Conservation (phyloP, 1,140 invertebrate genomes). For the Drosophila kurseongensis region DNA sequence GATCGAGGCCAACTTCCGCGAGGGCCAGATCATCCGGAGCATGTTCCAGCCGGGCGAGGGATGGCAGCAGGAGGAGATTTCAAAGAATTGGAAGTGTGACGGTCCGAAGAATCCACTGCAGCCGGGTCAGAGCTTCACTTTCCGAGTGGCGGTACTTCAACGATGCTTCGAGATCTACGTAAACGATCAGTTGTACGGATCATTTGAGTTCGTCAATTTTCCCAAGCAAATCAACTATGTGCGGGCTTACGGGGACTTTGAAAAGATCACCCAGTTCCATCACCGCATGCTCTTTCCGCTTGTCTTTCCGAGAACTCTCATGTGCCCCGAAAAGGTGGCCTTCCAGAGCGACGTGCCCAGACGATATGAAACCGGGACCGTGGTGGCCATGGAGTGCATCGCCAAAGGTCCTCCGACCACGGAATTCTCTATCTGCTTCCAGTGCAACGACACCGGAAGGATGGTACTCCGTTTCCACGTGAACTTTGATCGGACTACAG, state of each 20-base stretch:
- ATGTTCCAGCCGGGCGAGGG: constrained; percentile 83
- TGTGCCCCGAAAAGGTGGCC: constrained; percentile 73
- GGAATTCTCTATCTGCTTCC: constrained; percentile 83
- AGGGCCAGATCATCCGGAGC: constrained; percentile 83
- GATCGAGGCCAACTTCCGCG: constrained; percentile 81
- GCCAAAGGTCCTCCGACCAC: constrained; percentile 77
- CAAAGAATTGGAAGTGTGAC: constrained; percentile 82
- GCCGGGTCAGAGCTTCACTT: constrained; percentile 78
- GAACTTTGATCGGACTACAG: constrained; percentile 77
- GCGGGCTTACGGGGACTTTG: constrained; percentile 78
- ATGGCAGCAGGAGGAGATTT: constrained; percentile 83
- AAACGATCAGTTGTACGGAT: constrained; percentile 79
- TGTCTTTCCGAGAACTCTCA: constrained; percentile 73
- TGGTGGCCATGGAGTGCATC: constrained; percentile 82
- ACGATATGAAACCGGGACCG: constrained; percentile 77
- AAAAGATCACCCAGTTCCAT: constrained; percentile 82
- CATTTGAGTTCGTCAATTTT: constrained; percentile 81
- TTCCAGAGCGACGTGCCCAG: constrained; percentile 82
- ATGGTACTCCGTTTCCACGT: constrained; percentile 77
- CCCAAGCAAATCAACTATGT: constrained; percentile 82
- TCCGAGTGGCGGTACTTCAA: constrained; percentile 79
- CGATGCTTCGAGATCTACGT: constrained; percentile 83
- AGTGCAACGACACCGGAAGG: constrained; percentile 79
- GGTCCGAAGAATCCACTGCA: constrained; percentile 78
- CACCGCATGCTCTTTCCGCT: constrained; percentile 81